Base-by-base conservation (phyloP, 2,113 vertebrate genomes). In the Albula glossodonta region DNA sequence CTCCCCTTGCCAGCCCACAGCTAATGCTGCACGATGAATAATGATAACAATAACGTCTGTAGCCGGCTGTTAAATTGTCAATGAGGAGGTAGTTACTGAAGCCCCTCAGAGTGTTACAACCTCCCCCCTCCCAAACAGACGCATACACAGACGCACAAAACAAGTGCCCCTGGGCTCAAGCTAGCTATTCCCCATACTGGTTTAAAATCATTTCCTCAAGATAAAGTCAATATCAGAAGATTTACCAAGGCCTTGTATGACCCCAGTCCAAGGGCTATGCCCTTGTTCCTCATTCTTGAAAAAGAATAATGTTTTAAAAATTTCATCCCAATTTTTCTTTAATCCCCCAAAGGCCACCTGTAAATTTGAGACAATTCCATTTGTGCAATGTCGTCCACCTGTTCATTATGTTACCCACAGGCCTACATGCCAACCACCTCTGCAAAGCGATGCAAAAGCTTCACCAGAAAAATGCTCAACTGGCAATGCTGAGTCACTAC, bases 11-110 rank as follows among this genome's bases (percentile, higher is more conserved):
- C 25, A 56, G 84, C 51, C 10, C 63, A 81, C 3, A 81, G 50
- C 77, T 74, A 79, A 84, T 74, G 48, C 12, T 11, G 31, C 52
- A 80, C 51, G 22, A 60, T 83, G 86, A 84, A 41, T 89, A 83
- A 89, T 88, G 81, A 89, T 51, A 83, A 25, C 60, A 83, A 82
- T 89, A 85, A 57, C 80, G 41, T 78, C 52, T 51, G 82, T 79
- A 51, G 63, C 78, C 31, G 12, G 57, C 12, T 84, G 83, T 84
- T 86, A 78, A 82, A 83, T 74, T 78, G 79, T 53, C 63, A 80
- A 78, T 48, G 63, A 57, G 22, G 19, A 52, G 48, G 49, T 80
- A 13, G 17, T 81, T 81, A 81, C 78, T 78, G 70, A 82, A 82
- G 51, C 51, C 25, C 63, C 63, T 22, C 12, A 15, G 52, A 17